These are phyloP conservation scores for Gnathonemus longibarbis DNA, from an alignment of 2,113 vertebrate species.

Conservation along the genomic window DNA sequence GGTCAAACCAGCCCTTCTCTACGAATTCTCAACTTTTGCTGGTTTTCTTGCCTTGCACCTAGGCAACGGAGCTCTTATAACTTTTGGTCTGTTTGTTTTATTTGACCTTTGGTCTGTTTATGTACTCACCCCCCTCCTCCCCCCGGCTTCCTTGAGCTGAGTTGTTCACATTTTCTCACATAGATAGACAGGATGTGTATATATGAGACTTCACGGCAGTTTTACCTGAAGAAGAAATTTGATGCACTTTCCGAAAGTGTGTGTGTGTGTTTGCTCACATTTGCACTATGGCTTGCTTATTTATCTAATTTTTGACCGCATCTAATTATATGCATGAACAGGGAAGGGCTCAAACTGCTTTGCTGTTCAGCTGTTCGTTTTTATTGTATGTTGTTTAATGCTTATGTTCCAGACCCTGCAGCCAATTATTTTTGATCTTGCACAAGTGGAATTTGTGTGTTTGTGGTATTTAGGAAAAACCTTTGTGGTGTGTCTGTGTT, in stretches of 20 bases:
- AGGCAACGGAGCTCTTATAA: background rate
- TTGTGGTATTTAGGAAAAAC: background rate
- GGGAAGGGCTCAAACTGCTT: background rate
- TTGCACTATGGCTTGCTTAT: background rate
- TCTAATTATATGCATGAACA: background rate
- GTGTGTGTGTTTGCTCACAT: background rate
- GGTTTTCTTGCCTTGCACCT: background rate
- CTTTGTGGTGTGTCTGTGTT: background rate
- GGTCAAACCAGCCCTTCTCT: background rate
- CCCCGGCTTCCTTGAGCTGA: background rate
- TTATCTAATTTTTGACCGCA: background rate
- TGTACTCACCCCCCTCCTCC: background rate
- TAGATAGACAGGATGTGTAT: background rate
- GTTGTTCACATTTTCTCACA: background rate
- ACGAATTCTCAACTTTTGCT: background rate
- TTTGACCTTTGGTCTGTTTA: conserved; percentile 14
- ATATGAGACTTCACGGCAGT: background rate
- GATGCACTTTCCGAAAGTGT: background rate
- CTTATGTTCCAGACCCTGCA: background rate
- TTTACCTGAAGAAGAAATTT: background rate
- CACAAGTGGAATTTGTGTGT: background rate
- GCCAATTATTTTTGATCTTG: background rate
- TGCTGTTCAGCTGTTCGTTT: background rate
- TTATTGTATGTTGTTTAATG: background rate
- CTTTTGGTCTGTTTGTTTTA: conserved; percentile 10